Evolutionary conservation across 1,140 invertebrate species (phyloP), one percentile per base, ranked within the genome.

Genomic region (Asbolus verrucosus): DNA sequence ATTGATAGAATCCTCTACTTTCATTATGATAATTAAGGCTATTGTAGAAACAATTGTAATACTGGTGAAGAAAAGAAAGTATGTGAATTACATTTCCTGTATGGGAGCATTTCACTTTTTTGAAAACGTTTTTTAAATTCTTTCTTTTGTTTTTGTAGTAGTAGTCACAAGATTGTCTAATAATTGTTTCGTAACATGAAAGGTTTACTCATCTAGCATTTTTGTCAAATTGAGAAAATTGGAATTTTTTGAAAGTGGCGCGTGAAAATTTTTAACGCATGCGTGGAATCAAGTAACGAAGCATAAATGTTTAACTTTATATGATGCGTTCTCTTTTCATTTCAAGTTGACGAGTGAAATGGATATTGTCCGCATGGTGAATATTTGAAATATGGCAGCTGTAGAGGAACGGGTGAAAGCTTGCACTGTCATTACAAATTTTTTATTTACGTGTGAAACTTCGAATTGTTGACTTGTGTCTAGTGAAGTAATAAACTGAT

Each of bases 401-500:
- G 15, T 39, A 19, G 19, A 65, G 14, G 27, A 5, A 36, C 15
- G 62, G 39, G 62, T 43, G 62, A 65, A 65, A 65, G 62, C 62
- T 65, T 65, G 62, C 63, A 27, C 66, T 74, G 61, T 71, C 69
- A 69, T 59, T 39, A 31, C 39, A 59, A 65, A 72, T 62, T 71
- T 74, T 74, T 74, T 71, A 74, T 74, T 74, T 74, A 71, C 69
- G 16, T 69, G 65, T 66, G 62, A 66, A 59, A 67, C 70, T 31
- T 71, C 41, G 68, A 66, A 31, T 65, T 46, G 43, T 8, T 15
- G 50, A 54, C 24, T 59, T 13, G 24, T 38, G 36, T 72, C 19
- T 68, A 15, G 41, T 3, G 6, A 18, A 31, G n/a, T 4, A 27
- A 6, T 27, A 27, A 4, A 11, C 33, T 11, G 14, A n/a, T 60